Evolutionary conservation across 1,140 invertebrate genomes (phyloP).

Genomic region (Drosophila ambigua): DNA sequence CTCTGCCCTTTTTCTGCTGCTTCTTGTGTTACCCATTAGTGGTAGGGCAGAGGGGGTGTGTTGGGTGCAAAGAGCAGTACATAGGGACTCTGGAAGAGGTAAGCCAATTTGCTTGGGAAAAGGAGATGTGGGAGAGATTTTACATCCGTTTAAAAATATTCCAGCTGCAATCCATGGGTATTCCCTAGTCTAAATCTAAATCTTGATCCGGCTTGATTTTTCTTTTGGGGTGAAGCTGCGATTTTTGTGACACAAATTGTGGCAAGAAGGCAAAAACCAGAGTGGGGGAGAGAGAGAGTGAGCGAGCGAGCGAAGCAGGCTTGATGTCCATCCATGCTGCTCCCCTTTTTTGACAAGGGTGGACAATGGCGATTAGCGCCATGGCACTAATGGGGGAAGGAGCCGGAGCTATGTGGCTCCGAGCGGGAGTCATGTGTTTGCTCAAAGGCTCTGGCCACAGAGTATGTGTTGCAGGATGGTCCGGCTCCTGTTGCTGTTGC

Average conservation of each 20-base stretch:
- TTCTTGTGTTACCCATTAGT: too few species aligned
- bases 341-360: constrained; percentile 72
- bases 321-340: constrained; percentile 16
- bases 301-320: neutral
- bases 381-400: constrained; percentile 67
- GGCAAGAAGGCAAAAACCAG: constrained; percentile 3
- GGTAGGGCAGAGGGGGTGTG: too few species aligned
- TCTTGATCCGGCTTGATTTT: neutral
- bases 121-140: too few species aligned
- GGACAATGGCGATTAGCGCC: constrained; percentile 80
- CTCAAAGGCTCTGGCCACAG: constrained; percentile 58
- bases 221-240: constrained; percentile 17
- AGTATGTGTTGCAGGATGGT: neutral
- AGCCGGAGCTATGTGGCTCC: neutral
- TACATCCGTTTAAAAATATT: neutral
- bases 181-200: neutral
- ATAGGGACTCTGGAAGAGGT: too few species aligned
- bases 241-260: constrained; percentile 55
- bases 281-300: neutral
- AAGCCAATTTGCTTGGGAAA: too few species aligned
- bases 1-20: neutral
- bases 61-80: too few species aligned
- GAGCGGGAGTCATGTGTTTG: constrained; percentile 65
- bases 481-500: constrained; percentile 34
- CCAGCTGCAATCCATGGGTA: too few species aligned